A percentile compares a stretch with the other conserved stretches of the same genome.
These are phyloP conservation scores for Myotis pilosus DNA, from an alignment of 2,797 vertebrate genomes.

Conservation along the genomic window DNA sequence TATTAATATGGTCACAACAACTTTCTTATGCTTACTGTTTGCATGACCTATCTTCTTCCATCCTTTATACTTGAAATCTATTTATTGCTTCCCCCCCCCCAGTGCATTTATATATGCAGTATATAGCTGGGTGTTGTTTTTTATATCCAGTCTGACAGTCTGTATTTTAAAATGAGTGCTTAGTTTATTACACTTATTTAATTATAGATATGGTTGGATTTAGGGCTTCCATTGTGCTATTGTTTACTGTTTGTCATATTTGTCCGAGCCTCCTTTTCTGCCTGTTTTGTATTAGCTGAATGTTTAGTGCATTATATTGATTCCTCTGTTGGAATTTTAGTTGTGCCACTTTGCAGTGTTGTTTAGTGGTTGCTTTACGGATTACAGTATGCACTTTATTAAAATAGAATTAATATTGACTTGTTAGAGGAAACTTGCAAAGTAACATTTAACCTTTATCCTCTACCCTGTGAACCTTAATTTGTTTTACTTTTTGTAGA, in stretches of 20 bases:
- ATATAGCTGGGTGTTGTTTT: background rate
- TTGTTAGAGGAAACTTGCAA: slow-evolving; percentile 16
- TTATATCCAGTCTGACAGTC: background rate
- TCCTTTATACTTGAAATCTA: background rate
- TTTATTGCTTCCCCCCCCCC: background rate
- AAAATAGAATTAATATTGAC: background rate
- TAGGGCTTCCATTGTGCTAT: background rate
- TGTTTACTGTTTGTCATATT: background rate
- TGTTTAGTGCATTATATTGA: slow-evolving; percentile 17
- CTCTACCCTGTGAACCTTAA: background rate
- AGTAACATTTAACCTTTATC: background rate
- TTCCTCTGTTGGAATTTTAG: slow-evolving; percentile 44
- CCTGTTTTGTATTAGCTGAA: slow-evolving; percentile 23
- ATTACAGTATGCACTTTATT: background rate
- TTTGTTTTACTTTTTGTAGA: slow-evolving; percentile 24
- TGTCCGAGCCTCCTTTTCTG: background rate
- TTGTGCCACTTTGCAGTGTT: background rate
- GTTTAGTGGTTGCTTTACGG: background rate
- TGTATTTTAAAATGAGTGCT: background rate
- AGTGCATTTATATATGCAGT: background rate
- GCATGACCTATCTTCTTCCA: background rate
- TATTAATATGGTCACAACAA: background rate
- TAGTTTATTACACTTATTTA: background rate
- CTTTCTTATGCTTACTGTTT: background rate
- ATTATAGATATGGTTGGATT: slow-evolving; percentile 6